phyloP scores from a whole-genome alignment of 1,140 invertebrate species.

The Sesamia nonagrioides region DNA sequence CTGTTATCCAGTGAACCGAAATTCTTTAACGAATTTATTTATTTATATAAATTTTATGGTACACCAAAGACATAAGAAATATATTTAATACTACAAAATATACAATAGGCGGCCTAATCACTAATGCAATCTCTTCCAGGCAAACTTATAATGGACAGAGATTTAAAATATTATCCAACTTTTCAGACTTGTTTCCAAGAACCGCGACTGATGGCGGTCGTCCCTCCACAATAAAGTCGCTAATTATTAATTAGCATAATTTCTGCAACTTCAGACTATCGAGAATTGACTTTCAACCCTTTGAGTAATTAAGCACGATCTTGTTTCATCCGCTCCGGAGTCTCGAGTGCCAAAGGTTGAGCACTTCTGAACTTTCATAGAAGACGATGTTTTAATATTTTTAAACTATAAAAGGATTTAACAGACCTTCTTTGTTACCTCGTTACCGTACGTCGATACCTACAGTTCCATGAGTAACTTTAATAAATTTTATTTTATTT shows the following conservation, averaged over 20 bases:
- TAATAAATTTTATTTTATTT: too few species aligned
- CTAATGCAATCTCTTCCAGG: too few species aligned
- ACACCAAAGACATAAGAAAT: too few species aligned
- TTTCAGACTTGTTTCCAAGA: background rate
- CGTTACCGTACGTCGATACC: too few species aligned
- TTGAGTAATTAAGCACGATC: conserved; percentile 12
- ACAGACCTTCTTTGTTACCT: background rate
- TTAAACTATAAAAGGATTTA: background rate
- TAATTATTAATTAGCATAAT: conserved; percentile 28
- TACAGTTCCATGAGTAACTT: too few species aligned
- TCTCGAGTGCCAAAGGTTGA: background rate
- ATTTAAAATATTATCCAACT: background rate
- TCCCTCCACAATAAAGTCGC: conserved; percentile 9
- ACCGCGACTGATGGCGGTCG: background rate
- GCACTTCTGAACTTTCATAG: background rate
- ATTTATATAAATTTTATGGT: too few species aligned
- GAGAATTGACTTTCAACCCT: conserved; percentile 24
- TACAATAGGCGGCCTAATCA: too few species aligned
- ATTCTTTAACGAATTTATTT: too few species aligned
- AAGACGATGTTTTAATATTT: conserved; percentile 1
- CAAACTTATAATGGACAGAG: too few species aligned
- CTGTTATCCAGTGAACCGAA: too few species aligned
- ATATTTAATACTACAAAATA: too few species aligned
- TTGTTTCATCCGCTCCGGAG: background rate
- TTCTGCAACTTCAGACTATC: conserved; percentile 11